Base-by-base conservation (phyloP, 2,888 invertebrate species). In the Limnephilus auricula region DNA sequence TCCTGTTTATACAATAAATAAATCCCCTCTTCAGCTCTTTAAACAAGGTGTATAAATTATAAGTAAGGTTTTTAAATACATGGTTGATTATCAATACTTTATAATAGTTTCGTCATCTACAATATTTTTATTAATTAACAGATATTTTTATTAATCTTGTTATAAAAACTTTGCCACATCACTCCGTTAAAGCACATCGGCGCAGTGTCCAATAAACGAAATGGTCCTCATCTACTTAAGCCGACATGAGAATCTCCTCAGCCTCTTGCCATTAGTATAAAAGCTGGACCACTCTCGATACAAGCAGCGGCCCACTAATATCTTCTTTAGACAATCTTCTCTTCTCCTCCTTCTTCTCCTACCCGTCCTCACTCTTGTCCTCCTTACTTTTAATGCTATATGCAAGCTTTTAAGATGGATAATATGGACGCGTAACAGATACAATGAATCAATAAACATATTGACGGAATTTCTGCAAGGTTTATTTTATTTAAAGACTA, bases 181-280 rank as follows among this genome's bases (percentile, higher is more conserved):
- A 18, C 1, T 25, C 65, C n/a, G 9, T 65, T 15, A 65, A 65
- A 25, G n/a, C 2, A 13, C 18, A 34, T 88, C 78, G 87, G 79
- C 87, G 87, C 87, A 78, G 87, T 31, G 78, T 88, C 87, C 79
- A 9, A n/a, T 15, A 78, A 31, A 88, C 82, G 83, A 87, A 83
- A 90, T 79, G 87, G 91, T 91, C 91, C 92, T 92, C 90, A 91
- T 89, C 92, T 89, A 92, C 92, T 92, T 92, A 91, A 91, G 88
- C 90, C 92, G 92, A 92, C 92, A 92, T 91, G 92, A 92, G 92
- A 92, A 91, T 92, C 91, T 89, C 87, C 92, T 91, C 90, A 92
- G 90, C 88, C 91, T 88, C 88, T 79, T 84, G 84, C 92, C 92
- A 92, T 92, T 92, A 92, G 92, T 92, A 91, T 92, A 91, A 92